These are phyloP conservation scores for Lonchura striata DNA, from an alignment of 2,113 vertebrate genomes.

Conservation along the genomic window DNA sequence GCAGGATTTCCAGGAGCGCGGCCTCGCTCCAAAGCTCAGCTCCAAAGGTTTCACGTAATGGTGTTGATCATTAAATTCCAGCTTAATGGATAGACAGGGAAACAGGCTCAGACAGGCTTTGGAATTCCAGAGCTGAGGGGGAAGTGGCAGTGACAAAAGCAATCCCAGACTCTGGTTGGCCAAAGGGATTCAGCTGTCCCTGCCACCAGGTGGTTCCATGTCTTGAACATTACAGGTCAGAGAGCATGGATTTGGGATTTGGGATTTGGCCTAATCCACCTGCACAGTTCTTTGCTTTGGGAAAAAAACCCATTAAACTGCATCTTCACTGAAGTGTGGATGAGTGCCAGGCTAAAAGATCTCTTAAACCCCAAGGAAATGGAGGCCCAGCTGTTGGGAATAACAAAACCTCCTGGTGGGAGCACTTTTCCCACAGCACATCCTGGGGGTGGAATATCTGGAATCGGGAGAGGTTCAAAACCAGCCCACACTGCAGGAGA, in stretches of 20 bases:
- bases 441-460: neutral
- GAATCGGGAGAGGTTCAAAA: neutral
- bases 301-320: neutral
- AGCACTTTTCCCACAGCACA: neutral
- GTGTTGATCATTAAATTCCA: neutral
- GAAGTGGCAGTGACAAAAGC: neutral
- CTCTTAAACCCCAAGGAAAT: neutral
- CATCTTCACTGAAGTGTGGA: neutral
- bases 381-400: neutral
- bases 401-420: neutral
- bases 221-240: neutral
- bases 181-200: neutral
- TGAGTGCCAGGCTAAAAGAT: neutral
- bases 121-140: neutral
- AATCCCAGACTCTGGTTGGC: neutral
- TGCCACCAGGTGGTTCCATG: neutral
- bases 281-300: neutral
- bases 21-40: neutral
- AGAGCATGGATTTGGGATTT: neutral
- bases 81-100: neutral
- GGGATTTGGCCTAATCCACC: neutral
- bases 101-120: neutral
- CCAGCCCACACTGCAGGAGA: accelerated
- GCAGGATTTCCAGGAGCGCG: neutral
- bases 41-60: neutral